Evolutionary conservation across 2,113 vertebrate species (phyloP), one percentile per base, ranked within the genome.

Genomic region (Cyprinodon tularosa): DNA sequence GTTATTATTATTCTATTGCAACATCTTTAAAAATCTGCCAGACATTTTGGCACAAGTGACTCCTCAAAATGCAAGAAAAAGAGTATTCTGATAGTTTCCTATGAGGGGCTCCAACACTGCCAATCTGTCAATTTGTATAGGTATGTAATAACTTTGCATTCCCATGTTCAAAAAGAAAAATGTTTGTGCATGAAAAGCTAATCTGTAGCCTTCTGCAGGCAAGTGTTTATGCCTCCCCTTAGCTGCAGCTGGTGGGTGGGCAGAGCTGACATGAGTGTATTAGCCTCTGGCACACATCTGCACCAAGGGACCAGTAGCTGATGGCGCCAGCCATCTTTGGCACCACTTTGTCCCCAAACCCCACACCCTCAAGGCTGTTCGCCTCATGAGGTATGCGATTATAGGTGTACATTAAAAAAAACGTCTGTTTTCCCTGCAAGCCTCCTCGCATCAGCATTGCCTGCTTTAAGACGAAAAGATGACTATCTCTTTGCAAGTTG

Each of bases 241-340:
- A 86, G 87, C 76, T 90, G 83, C 90, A 89, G 89, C 87, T 88
- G 87, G 82, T 90, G 87, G 84, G 85, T 86, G 84, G 81, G 86
- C 76, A 81, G 80, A 80, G 73, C 40, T 66, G 77, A 85, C 87
- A 89, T 83, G 80, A 86, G 78, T 85, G 83, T 77, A 76, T 79
- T 85, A 84, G 91, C 86, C 87, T 62, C 84, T 88, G 88, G 88
- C 87, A 88, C 76, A 73, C 66, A 84, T 80, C 76, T 70, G 82
- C 62, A 86, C 86, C 87, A 72, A 57, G 91, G 89, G 91, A 93
- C 82, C 76, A 68, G 63, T 82, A 77, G 85, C 87, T 85, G 87
- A 84, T 87, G 85, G 87, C 88, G 85, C 88, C 85, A 76, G 84
- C 60, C 80, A 66, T 88, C 81, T 87, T 76, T 93, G 93, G 91